Conservation (phyloP, 2,888 invertebrate species). For the Ennomos quercinarius region DNA sequence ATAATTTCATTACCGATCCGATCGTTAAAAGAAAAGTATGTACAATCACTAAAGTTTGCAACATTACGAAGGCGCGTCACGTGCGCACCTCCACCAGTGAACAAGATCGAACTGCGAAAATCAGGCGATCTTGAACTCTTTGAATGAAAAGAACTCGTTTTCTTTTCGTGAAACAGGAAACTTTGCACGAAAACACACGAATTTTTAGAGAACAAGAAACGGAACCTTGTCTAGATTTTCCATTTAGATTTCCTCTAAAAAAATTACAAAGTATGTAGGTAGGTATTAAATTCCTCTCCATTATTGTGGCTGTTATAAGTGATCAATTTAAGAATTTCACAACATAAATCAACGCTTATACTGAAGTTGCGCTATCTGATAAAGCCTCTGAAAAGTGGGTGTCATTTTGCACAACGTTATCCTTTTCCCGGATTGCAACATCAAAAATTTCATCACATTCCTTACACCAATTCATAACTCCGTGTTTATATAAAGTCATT, state of each 20-base stretch:
- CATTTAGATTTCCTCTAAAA: too few relatives aligned
- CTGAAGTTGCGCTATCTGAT: too few relatives aligned
- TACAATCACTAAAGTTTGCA: constrained; percentile 31
- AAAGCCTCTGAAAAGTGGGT: too few relatives aligned
- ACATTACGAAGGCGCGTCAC: constrained; percentile 49
- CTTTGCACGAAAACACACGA: neutral
- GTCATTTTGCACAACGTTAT: too few relatives aligned
- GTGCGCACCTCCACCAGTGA: constrained; percentile 45
- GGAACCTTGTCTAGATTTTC: too few relatives aligned
- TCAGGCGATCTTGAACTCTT: constrained; percentile 43
- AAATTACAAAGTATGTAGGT: too few relatives aligned
- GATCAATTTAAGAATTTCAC: too few relatives aligned
- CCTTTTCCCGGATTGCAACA: constrained; percentile 17
- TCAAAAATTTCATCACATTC: constrained; percentile 38
- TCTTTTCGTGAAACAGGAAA: constrained; percentile 6
- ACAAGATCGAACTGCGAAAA: constrained; percentile 50
- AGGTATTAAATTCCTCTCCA: too few relatives aligned
- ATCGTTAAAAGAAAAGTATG: constrained; percentile 19
- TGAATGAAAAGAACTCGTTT: constrained; percentile 51
- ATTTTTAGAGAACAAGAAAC: too few relatives aligned
- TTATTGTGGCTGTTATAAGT: too few relatives aligned
- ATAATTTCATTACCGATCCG: constrained; percentile 27
- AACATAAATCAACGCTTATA: too few relatives aligned
- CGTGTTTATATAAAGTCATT: constrained; percentile 65
- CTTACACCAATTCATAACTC: constrained; percentile 39